phyloP scores from a whole-genome alignment of 2,113 vertebrate species.

The Corythornis madagascariensis region DNA sequence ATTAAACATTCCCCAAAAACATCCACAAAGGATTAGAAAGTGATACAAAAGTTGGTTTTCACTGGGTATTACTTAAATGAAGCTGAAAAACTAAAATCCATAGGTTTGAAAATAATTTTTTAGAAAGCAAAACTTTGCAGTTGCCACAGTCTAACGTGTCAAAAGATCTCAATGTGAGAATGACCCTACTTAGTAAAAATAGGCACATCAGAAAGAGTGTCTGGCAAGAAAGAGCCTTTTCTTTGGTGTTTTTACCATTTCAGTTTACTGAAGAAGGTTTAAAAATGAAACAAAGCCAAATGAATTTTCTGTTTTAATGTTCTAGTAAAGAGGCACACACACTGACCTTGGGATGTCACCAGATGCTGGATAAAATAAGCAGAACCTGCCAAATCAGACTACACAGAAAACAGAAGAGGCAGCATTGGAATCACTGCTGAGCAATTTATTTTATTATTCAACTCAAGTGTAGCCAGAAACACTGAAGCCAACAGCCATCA shows the following conservation, averaged over 20 bases:
- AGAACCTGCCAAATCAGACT: not conserved
- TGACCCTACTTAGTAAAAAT: not conserved
- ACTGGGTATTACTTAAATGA: not conserved
- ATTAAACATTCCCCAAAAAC: not conserved
- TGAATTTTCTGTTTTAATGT: slow-evolving; percentile 18
- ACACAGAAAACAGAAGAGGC: not conserved
- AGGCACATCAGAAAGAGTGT: not conserved
- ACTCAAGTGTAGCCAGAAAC: not conserved
- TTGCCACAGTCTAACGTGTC: not conserved
- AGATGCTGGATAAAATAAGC: not conserved
- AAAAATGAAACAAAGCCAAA: not conserved
- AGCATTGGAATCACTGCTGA: slow-evolving; percentile 23
- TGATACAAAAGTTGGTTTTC: not conserved
- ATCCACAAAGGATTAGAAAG: not conserved
- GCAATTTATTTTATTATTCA: slow-evolving; percentile 28
- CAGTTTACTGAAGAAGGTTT: not conserved
- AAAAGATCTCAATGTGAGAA: not conserved
- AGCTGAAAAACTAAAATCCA: not conserved
- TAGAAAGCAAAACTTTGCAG: not conserved
- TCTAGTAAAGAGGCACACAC: not conserved
- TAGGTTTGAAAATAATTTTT: not conserved
- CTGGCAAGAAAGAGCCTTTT: not conserved
- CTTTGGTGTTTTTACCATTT: slow-evolving; percentile 3
- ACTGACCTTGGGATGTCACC: slow-evolving; percentile 16
- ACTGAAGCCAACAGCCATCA: not conserved